Base-by-base conservation (phyloP, 2,797 vertebrate species). In the Chrosomus eos region DNA sequence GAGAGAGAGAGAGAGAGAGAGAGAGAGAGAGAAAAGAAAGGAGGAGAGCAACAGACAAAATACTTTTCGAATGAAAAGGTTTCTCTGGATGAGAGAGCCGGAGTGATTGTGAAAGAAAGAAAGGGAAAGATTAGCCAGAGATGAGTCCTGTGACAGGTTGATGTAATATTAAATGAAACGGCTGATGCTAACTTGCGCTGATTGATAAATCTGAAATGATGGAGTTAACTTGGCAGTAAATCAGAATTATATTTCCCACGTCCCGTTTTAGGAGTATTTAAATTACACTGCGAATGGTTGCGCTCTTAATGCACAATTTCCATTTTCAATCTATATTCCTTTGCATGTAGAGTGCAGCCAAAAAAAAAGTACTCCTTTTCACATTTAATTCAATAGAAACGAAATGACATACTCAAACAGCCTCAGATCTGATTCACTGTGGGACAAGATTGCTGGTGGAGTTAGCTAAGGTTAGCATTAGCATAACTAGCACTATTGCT, bases 11-110 rank as follows among this genome's bases (percentile, higher is more conserved):
- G 48, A 80, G 81, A 86, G 84, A 71, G 70, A 26, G 21, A 43
- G 19, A 86, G 84, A 71, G 68, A 45, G 40, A 43, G 33, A 68
- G 33, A 70, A n/a, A n/a, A n/a, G 70, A 91, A 81, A 62, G 84
- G 86, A 87, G 40, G 66, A 76, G 74, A 84, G 71, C 68, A 84
- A 82, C 60, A 28, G 71, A 89, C 92, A 81, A 88, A 90, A 88
- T 83, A 71, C 45, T 80, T 84, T 77, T 71, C 14, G 14, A 85
- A 85, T 77, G 45, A 87, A 90, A 85, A 55, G 58, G 74, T 73
- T 75, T 81, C 76, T 89, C 70, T 19, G 77, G 64, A 84, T 81
- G 74, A 86, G 84, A 76, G 67, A 70, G 36, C 53, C 36, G 28
- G 31, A 55, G 60, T 10, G 40, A 53, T 79, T 79, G 45, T 72